Percentiles rank a stretch among this genome's conserved stretches.
Evolutionary conservation across 2,888 invertebrate species (phyloP).

Genomic region (Atethmia centrago): DNA sequence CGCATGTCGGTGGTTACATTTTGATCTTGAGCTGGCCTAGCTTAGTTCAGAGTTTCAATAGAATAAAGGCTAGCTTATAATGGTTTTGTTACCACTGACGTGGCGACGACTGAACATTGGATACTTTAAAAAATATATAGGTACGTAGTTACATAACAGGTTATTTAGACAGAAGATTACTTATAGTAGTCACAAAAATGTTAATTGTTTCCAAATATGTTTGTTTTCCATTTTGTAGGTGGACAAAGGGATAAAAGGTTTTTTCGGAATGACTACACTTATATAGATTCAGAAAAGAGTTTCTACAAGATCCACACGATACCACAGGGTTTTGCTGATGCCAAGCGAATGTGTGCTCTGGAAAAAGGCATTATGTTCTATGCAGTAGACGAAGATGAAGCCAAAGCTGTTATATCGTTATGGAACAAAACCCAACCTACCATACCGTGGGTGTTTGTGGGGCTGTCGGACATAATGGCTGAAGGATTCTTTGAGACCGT

Average conservation of each 20-base stretch:
- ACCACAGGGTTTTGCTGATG: slow-evolving; percentile 76
- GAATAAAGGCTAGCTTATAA: no score
- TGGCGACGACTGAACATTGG: no score
- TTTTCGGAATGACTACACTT: slow-evolving; percentile 82
- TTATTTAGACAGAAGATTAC: not conserved
- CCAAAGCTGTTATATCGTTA: slow-evolving; percentile 65
- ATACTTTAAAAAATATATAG: no score
- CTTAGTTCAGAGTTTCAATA: no score
- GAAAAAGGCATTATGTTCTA: slow-evolving; percentile 80
- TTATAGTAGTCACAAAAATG: not conserved
- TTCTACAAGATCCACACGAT: slow-evolving; percentile 83
- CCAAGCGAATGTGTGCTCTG: slow-evolving; percentile 73
- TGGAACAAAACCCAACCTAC: slow-evolving; percentile 71
- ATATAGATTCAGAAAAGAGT: slow-evolving; percentile 70
- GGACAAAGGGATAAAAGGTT: slow-evolving; percentile 73
- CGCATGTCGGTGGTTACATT: no score
- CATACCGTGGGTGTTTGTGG: slow-evolving; percentile 69
- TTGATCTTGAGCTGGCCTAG: no score
- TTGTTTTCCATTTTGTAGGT: slow-evolving; percentile 64
- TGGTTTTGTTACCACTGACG: no score
- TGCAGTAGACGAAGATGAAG: slow-evolving; percentile 77
- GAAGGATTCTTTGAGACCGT: slow-evolving; percentile 29
- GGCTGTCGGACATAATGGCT: slow-evolving; percentile 69
- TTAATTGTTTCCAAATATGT: not conserved
- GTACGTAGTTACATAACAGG: no score